Percentiles rank a stretch among this genome's conserved stretches.
These are phyloP conservation scores for Thermophis baileyi DNA, from an alignment of 2,113 vertebrate species.

Conservation along the genomic window DNA sequence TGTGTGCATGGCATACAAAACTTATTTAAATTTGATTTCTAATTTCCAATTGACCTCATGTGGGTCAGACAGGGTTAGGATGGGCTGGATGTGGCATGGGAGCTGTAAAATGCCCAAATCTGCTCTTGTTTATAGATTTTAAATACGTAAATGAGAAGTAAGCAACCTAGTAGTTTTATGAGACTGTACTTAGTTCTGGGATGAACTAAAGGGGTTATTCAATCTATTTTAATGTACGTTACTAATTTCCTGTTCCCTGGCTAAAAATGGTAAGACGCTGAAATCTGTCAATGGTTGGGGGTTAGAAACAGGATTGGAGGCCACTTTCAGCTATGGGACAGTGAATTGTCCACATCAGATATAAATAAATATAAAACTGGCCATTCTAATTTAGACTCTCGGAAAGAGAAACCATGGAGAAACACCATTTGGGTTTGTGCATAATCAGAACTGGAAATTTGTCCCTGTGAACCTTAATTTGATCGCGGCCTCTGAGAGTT, in stretches of 20 bases:
- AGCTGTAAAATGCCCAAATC: background rate
- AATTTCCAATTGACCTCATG: background rate
- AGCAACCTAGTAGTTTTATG: background rate
- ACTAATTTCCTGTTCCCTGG: background rate
- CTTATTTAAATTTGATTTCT: background rate
- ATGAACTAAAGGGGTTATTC: background rate
- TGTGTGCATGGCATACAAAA: background rate
- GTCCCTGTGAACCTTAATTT: background rate
- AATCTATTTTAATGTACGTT: background rate
- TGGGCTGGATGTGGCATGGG: background rate
- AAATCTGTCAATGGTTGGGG: background rate
- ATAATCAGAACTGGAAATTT: background rate
- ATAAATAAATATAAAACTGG: background rate
- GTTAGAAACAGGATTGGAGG: background rate
- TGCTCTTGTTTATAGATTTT: background rate
- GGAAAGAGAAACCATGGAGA: background rate
- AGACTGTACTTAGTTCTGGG: background rate
- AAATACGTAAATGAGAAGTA: background rate
- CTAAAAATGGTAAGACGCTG: background rate
- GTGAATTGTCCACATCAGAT: background rate
- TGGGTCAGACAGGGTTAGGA: background rate
- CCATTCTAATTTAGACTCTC: background rate
- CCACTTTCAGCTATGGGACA: background rate
- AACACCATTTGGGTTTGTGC: background rate
- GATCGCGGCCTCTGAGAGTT: background rate